Conservation (phyloP, 2,888 invertebrate species). For the Anarsia innoxiella region DNA sequence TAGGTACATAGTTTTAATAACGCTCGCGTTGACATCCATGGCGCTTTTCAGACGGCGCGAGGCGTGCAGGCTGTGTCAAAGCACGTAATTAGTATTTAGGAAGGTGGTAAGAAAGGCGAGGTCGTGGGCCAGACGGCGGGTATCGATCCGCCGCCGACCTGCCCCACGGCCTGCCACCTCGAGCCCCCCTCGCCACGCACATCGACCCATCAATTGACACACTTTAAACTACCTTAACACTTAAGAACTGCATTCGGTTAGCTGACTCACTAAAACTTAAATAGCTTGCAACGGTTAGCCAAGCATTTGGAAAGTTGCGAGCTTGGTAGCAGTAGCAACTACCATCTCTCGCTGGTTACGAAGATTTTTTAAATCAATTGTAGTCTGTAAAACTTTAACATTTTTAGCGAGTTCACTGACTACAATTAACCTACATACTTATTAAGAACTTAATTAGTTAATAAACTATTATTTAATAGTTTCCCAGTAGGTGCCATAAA, state of each 20-base stretch:
- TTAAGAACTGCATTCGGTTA: slow-evolving; percentile 28
- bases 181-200: slow-evolving; percentile 62
- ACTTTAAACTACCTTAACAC: slow-evolving; percentile 56
- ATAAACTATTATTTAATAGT: too few relatives aligned
- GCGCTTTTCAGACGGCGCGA: slow-evolving; percentile 66
- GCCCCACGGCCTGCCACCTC: slow-evolving; percentile 61
- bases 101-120: slow-evolving; percentile 75
- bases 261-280: too few relatives aligned
- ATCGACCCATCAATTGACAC: slow-evolving; percentile 73
- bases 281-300: background rate
- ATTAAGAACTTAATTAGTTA: too few relatives aligned
- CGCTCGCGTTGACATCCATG: slow-evolving; percentile 55
- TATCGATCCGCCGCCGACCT: slow-evolving; percentile 80
- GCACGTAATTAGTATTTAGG: slow-evolving; percentile 76
- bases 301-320: background rate
- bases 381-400: too few relatives aligned
- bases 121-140: slow-evolving; percentile 78
- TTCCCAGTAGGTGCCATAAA: too few relatives aligned
- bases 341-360: too few relatives aligned
- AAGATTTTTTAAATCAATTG: too few relatives aligned
- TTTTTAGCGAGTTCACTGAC: too few relatives aligned
- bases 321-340: too few relatives aligned
- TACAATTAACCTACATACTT: too few relatives aligned
- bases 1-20: slow-evolving; percentile 53
- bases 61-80: slow-evolving; percentile 70